These are phyloP conservation scores for Ctenodactylus gundi DNA, from an alignment of 2,113 vertebrate species.

Conservation along the genomic window DNA sequence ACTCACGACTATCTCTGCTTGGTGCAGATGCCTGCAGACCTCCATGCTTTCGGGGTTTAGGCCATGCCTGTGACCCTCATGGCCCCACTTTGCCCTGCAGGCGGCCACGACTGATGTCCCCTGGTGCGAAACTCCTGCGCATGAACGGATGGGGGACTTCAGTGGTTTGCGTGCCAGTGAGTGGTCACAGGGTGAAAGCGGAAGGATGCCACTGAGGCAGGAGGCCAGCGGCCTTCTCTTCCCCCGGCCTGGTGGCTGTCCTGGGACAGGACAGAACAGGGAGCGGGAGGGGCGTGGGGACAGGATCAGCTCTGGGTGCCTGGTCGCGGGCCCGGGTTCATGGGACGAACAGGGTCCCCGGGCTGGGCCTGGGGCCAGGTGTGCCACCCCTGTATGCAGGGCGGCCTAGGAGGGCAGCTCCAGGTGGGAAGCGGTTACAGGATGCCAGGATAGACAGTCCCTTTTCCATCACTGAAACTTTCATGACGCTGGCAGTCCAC, in stretches of 20 bases:
- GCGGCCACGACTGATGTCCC: neutral
- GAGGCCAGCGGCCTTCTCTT: neutral
- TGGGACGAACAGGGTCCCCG: neutral
- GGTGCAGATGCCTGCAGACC: neutral
- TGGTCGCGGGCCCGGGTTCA: neutral
- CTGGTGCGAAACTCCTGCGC: no score
- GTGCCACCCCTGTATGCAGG: neutral
- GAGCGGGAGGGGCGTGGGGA: no score
- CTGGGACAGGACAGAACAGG: neutral
- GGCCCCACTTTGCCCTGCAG: neutral
- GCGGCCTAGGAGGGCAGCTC: neutral
- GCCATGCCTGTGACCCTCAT: rapidly evolving
- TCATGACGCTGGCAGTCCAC: neutral
- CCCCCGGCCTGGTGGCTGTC: neutral
- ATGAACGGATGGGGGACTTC: no score
- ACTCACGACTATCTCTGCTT: neutral
- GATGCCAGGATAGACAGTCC: neutral
- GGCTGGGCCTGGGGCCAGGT: neutral
- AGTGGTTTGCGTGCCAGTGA: neutral
- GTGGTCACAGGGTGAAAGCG: neutral
- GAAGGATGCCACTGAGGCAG: neutral
- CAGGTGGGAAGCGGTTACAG: neutral
- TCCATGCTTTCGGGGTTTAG: rapidly evolving
- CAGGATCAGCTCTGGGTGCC: neutral
- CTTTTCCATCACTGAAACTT: neutral